A percentile compares a stretch with the other conserved stretches of the same genome.
Conservation (phyloP, 2,113 vertebrate species). For the Calypte anna region DNA sequence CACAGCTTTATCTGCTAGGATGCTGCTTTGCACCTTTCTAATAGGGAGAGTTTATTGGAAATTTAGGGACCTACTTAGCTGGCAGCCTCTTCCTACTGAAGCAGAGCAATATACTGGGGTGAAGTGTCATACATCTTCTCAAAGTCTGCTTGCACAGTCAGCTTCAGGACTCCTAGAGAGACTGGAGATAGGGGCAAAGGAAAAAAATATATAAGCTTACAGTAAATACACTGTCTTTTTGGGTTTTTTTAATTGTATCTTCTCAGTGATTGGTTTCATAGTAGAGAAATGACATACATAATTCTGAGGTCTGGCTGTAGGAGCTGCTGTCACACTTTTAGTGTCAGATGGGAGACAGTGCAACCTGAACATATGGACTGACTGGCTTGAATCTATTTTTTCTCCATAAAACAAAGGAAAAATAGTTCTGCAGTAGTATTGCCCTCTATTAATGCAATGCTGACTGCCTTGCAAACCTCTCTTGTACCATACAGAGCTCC, state of each 20-base stretch:
- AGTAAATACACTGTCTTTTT: neutral
- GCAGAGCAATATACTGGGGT: neutral
- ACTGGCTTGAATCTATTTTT: neutral
- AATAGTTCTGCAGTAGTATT: neutral
- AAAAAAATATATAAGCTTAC: neutral
- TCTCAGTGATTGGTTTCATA: neutral
- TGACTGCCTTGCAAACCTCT: neutral
- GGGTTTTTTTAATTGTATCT: neutral
- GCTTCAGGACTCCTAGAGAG: neutral
- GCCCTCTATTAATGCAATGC: fast-evolving
- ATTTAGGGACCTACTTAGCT: neutral
- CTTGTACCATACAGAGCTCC: neutral
- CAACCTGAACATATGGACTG: neutral
- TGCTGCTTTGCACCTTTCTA: neutral
- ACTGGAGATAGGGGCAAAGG: neutral
- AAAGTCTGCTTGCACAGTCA: neutral
- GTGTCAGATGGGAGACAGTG: neutral
- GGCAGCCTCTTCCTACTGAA: neutral
- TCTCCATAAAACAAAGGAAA: neutral
- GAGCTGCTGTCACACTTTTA: neutral
- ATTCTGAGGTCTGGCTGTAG: neutral
- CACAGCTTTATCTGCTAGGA: neutral
- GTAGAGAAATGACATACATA: neutral
- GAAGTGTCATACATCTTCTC: fast-evolving
- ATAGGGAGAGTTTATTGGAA: neutral